Conservation (phyloP, 2,888 invertebrate genomes). For the Xestoiulus laeticollis region DNA sequence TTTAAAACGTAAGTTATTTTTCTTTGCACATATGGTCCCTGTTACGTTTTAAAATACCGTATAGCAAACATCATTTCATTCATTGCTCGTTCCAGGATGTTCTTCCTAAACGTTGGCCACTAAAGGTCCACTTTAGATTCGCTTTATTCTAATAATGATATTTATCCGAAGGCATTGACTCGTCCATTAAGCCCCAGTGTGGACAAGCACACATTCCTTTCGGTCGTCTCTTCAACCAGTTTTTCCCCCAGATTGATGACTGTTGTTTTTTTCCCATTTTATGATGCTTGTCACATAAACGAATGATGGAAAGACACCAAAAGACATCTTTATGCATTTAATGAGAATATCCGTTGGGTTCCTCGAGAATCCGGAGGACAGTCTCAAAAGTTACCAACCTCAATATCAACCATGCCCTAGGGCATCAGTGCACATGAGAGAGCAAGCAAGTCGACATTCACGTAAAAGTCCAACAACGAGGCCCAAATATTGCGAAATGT, state of each 20-base stretch:
- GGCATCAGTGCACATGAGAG: neutral
- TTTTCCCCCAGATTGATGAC: slow-evolving; percentile 39
- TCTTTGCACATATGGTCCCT: neutral
- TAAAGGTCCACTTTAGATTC: slow-evolving; percentile 30
- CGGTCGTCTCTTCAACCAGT: slow-evolving; percentile 23
- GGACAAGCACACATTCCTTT: slow-evolving; percentile 13
- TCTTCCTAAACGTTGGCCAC: neutral
- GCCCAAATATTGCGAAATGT: neutral
- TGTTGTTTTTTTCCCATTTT: slow-evolving; percentile 38
- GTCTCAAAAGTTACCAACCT: neutral
- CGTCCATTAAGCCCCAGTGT: slow-evolving; percentile 33
- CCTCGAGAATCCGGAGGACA: neutral
- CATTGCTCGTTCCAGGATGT: neutral
- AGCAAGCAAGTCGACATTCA: neutral
- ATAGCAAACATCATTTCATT: neutral
- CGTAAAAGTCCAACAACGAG: neutral
- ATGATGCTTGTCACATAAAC: slow-evolving; percentile 38
- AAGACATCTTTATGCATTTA: slow-evolving; percentile 43
- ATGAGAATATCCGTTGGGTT: slow-evolving; percentile 16
- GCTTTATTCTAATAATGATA: slow-evolving; percentile 11
- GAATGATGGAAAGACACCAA: slow-evolving; percentile 41
- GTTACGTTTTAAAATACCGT: neutral
- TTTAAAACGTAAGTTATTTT: slow-evolving; percentile 29
- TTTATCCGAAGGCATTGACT: slow-evolving; percentile 36
- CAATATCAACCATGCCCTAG: neutral